Evolutionary conservation across 2,888 invertebrate genomes (phyloP).

Genomic region (Eristalis tenax): DNA sequence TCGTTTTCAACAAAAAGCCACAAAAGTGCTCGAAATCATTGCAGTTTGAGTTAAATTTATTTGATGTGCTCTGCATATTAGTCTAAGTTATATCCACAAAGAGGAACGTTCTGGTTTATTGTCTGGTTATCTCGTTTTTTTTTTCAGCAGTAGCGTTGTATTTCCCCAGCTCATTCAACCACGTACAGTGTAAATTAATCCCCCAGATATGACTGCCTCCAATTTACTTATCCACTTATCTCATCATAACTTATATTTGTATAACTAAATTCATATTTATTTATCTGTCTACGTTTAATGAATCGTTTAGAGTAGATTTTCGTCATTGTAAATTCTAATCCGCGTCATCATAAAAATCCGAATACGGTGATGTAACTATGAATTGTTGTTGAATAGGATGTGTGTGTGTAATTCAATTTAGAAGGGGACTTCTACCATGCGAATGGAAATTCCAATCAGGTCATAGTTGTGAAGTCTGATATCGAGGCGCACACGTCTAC

Average conservation of each 20-base stretch:
- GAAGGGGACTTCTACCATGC: not conserved
- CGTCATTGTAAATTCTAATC: not conserved
- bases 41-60: not conserved
- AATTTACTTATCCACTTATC: conserved; percentile 15
- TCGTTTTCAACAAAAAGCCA: not conserved
- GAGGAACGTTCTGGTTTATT: not conserved
- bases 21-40: not conserved
- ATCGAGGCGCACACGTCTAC: not conserved
- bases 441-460: not conserved
- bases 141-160: not conserved
- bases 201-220: not conserved
- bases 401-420: not conserved
- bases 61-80: not conserved
- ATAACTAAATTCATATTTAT: not conserved
- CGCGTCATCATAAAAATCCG: not conserved
- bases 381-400: not conserved
- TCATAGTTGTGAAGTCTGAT: not conserved
- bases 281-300: conserved; percentile 4
- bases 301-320: not conserved
- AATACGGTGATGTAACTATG: conserved; percentile 1
- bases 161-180: not conserved
- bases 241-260: conserved; percentile 2
- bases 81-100: not conserved
- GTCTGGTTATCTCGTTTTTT: not conserved
- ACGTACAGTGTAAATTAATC: not conserved